These are phyloP conservation scores for Platyrinchus mystaceus DNA, from an alignment of 2,797 vertebrate genomes.

Conservation along the genomic window DNA sequence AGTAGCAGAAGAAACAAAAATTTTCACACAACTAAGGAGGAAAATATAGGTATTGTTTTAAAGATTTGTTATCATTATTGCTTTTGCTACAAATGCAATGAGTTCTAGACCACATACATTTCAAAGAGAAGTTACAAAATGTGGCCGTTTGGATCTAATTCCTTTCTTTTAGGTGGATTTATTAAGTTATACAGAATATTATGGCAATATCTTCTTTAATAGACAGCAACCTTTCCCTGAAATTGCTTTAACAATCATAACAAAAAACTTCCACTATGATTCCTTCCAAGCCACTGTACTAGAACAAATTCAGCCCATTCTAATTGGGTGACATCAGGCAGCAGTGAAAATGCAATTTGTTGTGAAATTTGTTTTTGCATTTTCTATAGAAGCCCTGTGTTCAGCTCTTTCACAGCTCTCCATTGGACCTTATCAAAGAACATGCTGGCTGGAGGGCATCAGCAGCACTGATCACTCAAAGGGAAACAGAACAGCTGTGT, in stretches of 20 bases:
- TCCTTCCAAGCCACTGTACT: conserved; percentile 65
- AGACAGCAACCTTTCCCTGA: conserved; percentile 21
- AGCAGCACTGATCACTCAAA: conserved; percentile 83
- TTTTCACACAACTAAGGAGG: background rate
- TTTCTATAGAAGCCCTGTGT: conserved; percentile 69
- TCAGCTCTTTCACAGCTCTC: conserved; percentile 71
- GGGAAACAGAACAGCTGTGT: conserved; percentile 90
- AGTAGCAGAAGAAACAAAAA: background rate
- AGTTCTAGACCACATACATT: background rate
- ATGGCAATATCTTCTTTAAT: conserved; percentile 1
- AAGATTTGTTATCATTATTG: background rate
- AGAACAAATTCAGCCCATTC: conserved; percentile 72
- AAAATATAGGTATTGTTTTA: background rate
- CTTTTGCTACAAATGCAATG: background rate
- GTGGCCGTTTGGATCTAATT: background rate
- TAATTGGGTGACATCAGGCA: conserved; percentile 72
- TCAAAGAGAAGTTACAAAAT: conserved; percentile 23
- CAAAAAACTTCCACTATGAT: conserved; percentile 59
- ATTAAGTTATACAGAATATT: conserved; percentile 26
- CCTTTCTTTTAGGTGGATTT: conserved; percentile 17
- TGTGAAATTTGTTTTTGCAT: conserved; percentile 77
- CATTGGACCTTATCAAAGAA: conserved; percentile 82
- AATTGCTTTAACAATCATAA: conserved; percentile 53
- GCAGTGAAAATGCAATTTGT: conserved; percentile 76
- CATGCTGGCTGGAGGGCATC: conserved; percentile 79